These are phyloP conservation scores for Lithophane semibrunnea DNA, from an alignment of 2,888 invertebrate species.

Conservation along the genomic window DNA sequence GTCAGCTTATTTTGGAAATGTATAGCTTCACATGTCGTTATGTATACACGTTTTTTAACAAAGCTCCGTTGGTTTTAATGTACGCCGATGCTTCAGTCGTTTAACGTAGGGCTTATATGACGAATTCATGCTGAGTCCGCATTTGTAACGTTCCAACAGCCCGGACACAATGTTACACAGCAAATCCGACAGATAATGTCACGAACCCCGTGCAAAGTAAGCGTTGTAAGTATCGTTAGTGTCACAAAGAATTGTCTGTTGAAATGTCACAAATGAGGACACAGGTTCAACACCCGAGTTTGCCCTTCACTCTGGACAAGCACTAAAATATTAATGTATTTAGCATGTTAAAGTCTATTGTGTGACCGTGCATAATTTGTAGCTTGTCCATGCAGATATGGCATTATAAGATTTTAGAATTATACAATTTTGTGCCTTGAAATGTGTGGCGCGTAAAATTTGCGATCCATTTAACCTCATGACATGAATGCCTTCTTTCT, in stretches of 20 bases:
- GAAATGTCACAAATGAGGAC: conserved; percentile 6
- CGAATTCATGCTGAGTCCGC: not conserved
- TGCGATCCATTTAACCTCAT: not conserved
- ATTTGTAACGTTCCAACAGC: not conserved
- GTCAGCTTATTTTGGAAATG: not conserved
- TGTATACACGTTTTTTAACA: not conserved
- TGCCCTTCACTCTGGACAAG: not conserved
- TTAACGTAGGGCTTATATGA: not conserved
- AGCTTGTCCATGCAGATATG: not conserved
- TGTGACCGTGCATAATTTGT: conserved; percentile 31
- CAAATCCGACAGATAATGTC: not conserved
- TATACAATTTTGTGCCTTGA: not conserved
- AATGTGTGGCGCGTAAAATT: not conserved
- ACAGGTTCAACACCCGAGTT: not conserved
- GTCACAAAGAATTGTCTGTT: not conserved
- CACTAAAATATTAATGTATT: not conserved
- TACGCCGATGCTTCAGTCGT: not conserved
- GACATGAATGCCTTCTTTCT: not conserved
- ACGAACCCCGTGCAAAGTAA: not conserved
- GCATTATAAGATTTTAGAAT: not conserved
- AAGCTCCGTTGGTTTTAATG: not conserved
- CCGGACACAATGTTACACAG: not conserved
- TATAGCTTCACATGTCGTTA: not conserved
- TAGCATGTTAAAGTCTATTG: conserved; percentile 23
- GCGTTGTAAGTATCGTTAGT: not conserved